Evolutionary conservation across 30 jellyfish, hydroid and myxozoan genomes (phyloP).

Genomic region (Chrysaora quinquecirrha): DNA sequence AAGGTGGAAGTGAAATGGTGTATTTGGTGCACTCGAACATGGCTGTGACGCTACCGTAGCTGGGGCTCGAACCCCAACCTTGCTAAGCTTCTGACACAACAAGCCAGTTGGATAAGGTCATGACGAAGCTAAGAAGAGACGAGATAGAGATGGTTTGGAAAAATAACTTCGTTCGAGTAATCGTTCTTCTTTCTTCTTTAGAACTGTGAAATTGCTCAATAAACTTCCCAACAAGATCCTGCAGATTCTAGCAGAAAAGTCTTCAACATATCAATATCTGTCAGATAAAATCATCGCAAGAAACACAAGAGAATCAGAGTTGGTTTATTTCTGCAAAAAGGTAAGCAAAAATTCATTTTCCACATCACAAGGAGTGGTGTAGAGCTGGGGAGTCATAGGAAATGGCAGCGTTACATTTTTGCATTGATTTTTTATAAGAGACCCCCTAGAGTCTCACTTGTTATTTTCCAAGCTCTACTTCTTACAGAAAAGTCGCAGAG

Average conservation of each 20-base stretch:
- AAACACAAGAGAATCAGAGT: constrained; percentile 20
- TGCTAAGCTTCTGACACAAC: too few species aligned
- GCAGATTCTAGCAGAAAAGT: constrained; percentile 48
- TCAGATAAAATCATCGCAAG: constrained; percentile 60
- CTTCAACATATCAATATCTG: constrained; percentile 41
- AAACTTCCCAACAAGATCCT: constrained; percentile 24
- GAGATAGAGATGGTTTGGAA: too few species aligned
- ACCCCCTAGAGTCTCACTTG: neutral
- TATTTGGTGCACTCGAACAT: too few species aligned
- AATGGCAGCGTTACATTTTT: too few species aligned
- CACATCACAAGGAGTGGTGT: neutral
- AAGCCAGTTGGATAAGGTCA: too few species aligned
- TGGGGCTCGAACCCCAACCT: too few species aligned
- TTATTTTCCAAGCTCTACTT: neutral
- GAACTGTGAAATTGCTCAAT: constrained; percentile 25
- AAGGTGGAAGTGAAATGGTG: too few species aligned
- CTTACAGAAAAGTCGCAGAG: too few species aligned
- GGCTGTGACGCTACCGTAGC: too few species aligned
- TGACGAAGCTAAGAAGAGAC: too few species aligned
- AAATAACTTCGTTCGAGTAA: neutral
- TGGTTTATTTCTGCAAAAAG: constrained; percentile 48
- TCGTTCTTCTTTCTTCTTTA: neutral
- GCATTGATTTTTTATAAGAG: neutral
- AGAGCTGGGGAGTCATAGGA: neutral
- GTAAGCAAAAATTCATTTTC: constrained; percentile 9